phyloP scores from a whole-genome alignment of 2,888 invertebrate species.

The Cantharis rustica region DNA sequence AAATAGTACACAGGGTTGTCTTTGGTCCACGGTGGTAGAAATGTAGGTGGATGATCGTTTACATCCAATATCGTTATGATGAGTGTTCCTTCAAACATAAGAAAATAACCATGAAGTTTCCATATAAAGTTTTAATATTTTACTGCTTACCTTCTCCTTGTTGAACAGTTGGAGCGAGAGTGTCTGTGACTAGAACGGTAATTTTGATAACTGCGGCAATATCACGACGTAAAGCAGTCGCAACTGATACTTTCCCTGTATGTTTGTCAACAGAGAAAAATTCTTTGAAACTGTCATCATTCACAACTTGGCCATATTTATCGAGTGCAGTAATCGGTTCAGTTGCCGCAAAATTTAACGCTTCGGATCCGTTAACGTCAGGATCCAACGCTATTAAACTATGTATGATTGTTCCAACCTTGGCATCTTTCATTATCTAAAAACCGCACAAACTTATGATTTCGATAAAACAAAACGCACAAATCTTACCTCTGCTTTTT shows the following conservation, averaged over 20 bases:
- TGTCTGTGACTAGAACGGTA: slow-evolving; percentile 80
- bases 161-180: slow-evolving; percentile 77
- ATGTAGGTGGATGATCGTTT: slow-evolving; percentile 72
- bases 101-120: neutral
- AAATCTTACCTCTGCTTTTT: slow-evolving; percentile 70
- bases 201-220: slow-evolving; percentile 77
- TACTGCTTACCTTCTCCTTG: slow-evolving; percentile 69
- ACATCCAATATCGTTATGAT: slow-evolving; percentile 74
- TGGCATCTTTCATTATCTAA: slow-evolving; percentile 77
- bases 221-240: slow-evolving; percentile 66
- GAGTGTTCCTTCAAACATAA: slow-evolving; percentile 59
- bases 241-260: slow-evolving; percentile 68
- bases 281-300: slow-evolving; percentile 60
- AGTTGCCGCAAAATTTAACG: slow-evolving; percentile 69
- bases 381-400: slow-evolving; percentile 78
- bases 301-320: slow-evolving; percentile 73
- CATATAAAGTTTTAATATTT: neutral
- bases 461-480: neutral
- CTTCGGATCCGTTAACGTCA: slow-evolving; percentile 72
- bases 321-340: slow-evolving; percentile 80
- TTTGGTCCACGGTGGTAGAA: slow-evolving; percentile 73
- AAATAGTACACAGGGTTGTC: slow-evolving; percentile 67
- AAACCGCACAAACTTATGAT: slow-evolving; percentile 14
- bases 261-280: slow-evolving; percentile 69
- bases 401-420: slow-evolving; percentile 72